Evolutionary conservation across 2,113 vertebrate species (phyloP), one percentile per base, ranked within the genome.

Genomic region (Trinectes maculatus): DNA sequence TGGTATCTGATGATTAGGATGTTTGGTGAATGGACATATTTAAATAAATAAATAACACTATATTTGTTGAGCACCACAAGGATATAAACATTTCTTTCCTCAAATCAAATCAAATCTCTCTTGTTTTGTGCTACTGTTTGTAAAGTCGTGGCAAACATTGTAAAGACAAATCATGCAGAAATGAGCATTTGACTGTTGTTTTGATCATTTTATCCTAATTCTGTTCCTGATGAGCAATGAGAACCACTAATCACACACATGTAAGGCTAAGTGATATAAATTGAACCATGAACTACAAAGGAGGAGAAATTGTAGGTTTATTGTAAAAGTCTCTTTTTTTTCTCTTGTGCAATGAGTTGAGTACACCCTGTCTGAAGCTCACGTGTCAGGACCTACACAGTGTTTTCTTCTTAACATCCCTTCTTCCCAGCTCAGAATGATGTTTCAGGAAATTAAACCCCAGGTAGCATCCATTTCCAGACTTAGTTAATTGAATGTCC

Each of bases 401-500:
- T 70, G 55, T 71, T 78, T 79, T 81, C 74, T 72, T 68, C 58
- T 46, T 71, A 79, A 83, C 75, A 56, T 60, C 75, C 54, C 56
- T 74, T 69, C 83, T 83, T 85, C 80, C 79, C 72, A 51, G 58
- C 61, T 63, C 42, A 85, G 70, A 71, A 79, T 85, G 67, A 79
- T 86, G 80, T 87, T 90, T 85, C 89, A 85, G 78, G 79, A 85
- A 89, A 89, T 88, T 78, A 87, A 81, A 88, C 83, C 82, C 80
- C 64, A 73, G 71, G 68, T 84, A 71, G 63, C 80, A 80, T 78
- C 43, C 79, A 47, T 69, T 80, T 71, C 76, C 84, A 69, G 67
- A 63, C 63, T 87, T 74, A 67, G 69, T 78, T 85, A 86, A 87
- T 82, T 73, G 67, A 86, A 75, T 80, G 60, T 60, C 67, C 66